These are phyloP conservation scores for Andrena trimmerana DNA, from an alignment of 2,888 invertebrate species.

Conservation along the genomic window DNA sequence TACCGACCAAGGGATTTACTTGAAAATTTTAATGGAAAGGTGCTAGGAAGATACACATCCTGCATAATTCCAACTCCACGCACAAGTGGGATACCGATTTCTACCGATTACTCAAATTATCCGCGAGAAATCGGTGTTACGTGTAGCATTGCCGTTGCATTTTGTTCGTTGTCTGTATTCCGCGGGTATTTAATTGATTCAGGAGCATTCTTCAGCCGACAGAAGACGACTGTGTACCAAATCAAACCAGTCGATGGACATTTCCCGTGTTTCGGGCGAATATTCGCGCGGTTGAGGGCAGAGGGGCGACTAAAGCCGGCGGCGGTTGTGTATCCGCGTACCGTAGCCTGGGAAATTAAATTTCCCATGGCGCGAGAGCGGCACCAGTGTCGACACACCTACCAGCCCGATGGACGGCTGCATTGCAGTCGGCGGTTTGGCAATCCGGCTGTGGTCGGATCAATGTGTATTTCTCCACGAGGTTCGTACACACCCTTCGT, in stretches of 20 bases:
- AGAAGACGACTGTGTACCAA: background rate
- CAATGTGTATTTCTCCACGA: conserved; percentile 74
- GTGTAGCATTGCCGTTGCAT: no score
- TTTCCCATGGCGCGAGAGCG: conserved; percentile 74
- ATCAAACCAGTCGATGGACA: conserved; percentile 9
- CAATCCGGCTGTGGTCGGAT: conserved; percentile 81
- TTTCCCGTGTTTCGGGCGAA: conserved; percentile 21
- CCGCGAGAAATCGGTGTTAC: no score
- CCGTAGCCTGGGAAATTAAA: conserved; percentile 72
- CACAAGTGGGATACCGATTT: no score
- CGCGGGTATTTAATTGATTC: background rate
- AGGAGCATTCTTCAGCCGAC: background rate
- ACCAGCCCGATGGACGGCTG: conserved; percentile 68
- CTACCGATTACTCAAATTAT: no score
- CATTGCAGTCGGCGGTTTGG: conserved; percentile 82
- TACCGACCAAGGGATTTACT: background rate
- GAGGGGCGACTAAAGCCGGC: conserved; percentile 34
- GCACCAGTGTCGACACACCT: conserved; percentile 58
- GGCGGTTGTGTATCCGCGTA: conserved; percentile 63
- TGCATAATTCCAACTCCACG: no score
- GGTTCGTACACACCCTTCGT: conserved; percentile 28
- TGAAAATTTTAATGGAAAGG: no score
- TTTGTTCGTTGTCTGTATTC: no score
- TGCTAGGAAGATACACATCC: no score
- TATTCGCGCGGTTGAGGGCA: conserved; percentile 26